These are phyloP conservation scores for Drosophila guanche DNA, from an alignment of 1,140 invertebrate species.

Conservation along the genomic window DNA sequence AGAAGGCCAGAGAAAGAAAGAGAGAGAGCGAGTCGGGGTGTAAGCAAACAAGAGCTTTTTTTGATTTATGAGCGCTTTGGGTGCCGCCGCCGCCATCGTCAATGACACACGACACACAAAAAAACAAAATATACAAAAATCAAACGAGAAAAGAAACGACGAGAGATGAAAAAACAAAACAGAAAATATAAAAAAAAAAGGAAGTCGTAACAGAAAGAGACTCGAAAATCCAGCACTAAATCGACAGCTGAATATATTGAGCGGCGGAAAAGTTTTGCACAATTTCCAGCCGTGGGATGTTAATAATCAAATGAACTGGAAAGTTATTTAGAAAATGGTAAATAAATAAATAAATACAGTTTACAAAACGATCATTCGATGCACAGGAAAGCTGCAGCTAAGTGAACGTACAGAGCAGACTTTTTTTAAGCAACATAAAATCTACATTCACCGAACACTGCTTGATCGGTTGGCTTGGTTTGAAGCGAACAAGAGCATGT, in stretches of 20 bases:
- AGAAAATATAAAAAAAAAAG: constrained; percentile 2
- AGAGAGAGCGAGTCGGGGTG: constrained; percentile 28
- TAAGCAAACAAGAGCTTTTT: constrained; percentile 68
- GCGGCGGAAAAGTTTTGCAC: constrained; percentile 53
- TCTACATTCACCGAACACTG: too few relatives aligned
- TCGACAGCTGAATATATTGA: constrained; percentile 53
- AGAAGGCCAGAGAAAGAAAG: neutral
- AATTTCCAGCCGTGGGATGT: constrained; percentile 58
- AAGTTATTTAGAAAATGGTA: neutral
- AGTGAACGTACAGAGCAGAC: too few relatives aligned
- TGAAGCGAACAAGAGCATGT: too few relatives aligned
- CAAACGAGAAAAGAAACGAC: neutral
- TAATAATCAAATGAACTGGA: constrained; percentile 37
- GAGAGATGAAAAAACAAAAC: constrained; percentile 23
- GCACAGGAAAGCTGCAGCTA: too few relatives aligned
- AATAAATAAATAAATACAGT: too few relatives aligned
- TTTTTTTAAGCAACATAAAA: too few relatives aligned
- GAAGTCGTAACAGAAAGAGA: neutral
- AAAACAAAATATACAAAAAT: constrained; percentile 33
- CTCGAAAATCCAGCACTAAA: constrained; percentile 13
- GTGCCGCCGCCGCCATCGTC: constrained; percentile 51
- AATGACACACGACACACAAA: constrained; percentile 27
- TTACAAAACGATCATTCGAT: neutral
- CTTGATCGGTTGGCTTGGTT: too few relatives aligned
- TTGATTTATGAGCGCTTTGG: constrained; percentile 81